Percentiles rank a stretch among this genome's conserved stretches.
Conservation (phyloP, 2,797 vertebrate genomes). For the Aphelocoma californica region DNA sequence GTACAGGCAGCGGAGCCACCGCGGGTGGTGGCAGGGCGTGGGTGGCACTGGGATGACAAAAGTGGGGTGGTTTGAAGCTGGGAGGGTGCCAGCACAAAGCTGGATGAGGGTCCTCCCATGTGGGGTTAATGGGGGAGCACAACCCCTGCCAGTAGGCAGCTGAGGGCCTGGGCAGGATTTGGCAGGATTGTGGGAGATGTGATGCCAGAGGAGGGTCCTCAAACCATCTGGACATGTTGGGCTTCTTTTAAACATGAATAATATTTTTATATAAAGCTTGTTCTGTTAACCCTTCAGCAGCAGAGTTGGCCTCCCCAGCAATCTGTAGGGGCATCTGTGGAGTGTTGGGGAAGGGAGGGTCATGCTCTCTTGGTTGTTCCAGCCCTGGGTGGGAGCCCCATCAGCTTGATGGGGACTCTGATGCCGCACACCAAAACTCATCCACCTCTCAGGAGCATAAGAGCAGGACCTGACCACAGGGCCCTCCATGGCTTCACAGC, state of each 20-base stretch:
- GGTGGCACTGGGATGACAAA: background rate
- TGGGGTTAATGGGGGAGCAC: background rate
- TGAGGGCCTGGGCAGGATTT: conserved; percentile 13
- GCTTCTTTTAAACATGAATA: background rate
- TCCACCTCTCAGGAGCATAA: background rate
- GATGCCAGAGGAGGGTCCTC: conserved; percentile 43
- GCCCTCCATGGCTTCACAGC: accelerated
- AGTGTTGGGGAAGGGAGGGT: accelerated
- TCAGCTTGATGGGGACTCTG: background rate
- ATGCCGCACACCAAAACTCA: background rate
- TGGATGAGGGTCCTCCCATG: accelerated
- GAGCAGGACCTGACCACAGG: accelerated
- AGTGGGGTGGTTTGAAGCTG: background rate
- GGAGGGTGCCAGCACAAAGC: background rate
- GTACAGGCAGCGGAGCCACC: accelerated
- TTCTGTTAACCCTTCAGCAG: conserved; percentile 49
- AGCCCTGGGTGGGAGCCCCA: background rate
- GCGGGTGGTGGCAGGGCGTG: accelerated
- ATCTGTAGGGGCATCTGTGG: background rate
- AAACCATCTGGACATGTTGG: conserved; percentile 54
- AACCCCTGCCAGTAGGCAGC: background rate
- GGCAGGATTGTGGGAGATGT: background rate
- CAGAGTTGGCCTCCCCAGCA: background rate
- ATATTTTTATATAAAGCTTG: background rate
- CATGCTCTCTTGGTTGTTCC: accelerated